These are phyloP conservation scores for Zonotrichia albicollis DNA, from an alignment of 2,797 vertebrate species.

Conservation along the genomic window DNA sequence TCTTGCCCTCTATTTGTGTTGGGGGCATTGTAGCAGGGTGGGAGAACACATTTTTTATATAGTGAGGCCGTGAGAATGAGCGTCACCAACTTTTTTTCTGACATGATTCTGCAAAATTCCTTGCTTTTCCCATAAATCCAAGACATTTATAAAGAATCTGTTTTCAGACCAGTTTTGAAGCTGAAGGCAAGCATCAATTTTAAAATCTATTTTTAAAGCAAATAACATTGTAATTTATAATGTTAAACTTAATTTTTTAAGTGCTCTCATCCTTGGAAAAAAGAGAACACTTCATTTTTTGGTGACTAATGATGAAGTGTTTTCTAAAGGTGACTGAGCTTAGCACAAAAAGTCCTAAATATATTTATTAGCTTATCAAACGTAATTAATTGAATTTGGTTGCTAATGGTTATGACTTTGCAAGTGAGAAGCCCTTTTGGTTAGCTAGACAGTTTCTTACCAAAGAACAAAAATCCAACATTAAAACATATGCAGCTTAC, in stretches of 20 bases:
- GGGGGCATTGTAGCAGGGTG: background rate
- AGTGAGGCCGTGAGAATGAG: background rate
- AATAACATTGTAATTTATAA: background rate
- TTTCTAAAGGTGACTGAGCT: constrained; percentile 47
- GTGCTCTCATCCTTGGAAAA: constrained; percentile 13
- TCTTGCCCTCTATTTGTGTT: background rate
- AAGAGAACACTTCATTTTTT: background rate
- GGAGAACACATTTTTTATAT: background rate
- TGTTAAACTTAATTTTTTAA: background rate
- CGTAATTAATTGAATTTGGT: constrained; percentile 21
- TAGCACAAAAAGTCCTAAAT: constrained; percentile 10
- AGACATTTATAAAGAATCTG: background rate
- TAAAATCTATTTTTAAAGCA: constrained; percentile 12
- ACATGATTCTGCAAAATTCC: background rate
- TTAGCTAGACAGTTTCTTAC: constrained; percentile 8
- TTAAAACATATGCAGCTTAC: constrained; percentile 4
- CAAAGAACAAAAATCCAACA: background rate
- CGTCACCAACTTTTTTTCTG: background rate
- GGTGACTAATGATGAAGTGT: constrained; percentile 35
- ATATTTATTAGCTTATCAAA: constrained; percentile 50
- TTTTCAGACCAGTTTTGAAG: background rate
- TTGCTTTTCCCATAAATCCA: background rate
- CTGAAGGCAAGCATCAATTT: background rate
- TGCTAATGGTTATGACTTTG: constrained; percentile 17
- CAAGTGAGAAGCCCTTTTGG: background rate